These are phyloP conservation scores for Psittacara wagleri DNA, from an alignment of 2,113 vertebrate genomes.

Conservation along the genomic window DNA sequence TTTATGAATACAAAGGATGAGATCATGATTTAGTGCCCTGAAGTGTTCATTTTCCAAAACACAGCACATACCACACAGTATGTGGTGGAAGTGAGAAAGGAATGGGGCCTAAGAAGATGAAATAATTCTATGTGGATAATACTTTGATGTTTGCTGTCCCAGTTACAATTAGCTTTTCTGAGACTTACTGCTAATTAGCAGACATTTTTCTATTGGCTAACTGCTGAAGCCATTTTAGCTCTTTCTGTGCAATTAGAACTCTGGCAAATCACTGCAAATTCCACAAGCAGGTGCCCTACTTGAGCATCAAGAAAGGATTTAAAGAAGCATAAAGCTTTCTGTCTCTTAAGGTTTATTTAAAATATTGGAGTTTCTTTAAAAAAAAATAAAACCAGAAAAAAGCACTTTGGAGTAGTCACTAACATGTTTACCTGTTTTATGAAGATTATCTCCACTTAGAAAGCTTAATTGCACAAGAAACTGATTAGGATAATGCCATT, in stretches of 20 bases:
- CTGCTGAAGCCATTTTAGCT: not conserved
- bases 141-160: not conserved
- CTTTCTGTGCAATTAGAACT: not conserved
- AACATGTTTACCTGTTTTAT: not conserved
- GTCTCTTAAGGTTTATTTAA: not conserved
- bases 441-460: not conserved
- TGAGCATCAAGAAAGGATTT: not conserved
- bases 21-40: slow-evolving; percentile 62
- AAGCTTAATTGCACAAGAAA: not conserved
- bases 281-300: not conserved
- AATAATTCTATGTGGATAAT: not conserved
- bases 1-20: slow-evolving; percentile 68
- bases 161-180: not conserved
- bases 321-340: not conserved
- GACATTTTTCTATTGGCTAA: not conserved
- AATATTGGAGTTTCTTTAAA: not conserved
- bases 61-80: not conserved
- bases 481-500: not conserved
- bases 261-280: not conserved
- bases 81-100: not conserved
- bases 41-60: slow-evolving; percentile 40
- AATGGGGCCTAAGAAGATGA: not conserved
- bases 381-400: not conserved
- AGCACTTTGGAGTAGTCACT: rapidly evolving
- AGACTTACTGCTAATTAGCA: not conserved